These are phyloP conservation scores for Zapus hudsonius DNA, from an alignment of 2,113 vertebrate genomes.

Conservation along the genomic window DNA sequence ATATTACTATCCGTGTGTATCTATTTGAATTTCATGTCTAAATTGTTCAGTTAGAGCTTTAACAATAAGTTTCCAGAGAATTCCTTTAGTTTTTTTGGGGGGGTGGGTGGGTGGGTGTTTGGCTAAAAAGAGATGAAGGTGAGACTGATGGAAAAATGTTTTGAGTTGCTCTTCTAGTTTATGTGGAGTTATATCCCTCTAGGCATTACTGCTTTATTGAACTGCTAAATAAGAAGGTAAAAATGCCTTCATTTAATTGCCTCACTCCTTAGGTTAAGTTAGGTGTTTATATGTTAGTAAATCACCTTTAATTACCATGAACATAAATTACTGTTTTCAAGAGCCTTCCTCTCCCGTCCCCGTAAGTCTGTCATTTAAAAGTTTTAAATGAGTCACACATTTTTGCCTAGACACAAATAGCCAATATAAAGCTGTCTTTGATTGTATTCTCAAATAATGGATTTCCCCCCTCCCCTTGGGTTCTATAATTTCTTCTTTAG, in stretches of 20 bases:
- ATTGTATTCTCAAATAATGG: conserved; percentile 76
- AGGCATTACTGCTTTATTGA: conserved; percentile 67
- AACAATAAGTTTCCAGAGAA: conserved; percentile 49
- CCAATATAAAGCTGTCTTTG: conserved; percentile 76
- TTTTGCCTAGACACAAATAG: conserved; percentile 76
- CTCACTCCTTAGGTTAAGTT: conserved; percentile 58
- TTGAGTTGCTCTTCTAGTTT: conserved; percentile 62
- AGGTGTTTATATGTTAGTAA: conserved; percentile 78
- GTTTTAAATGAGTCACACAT: conserved; percentile 79
- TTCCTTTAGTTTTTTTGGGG: conserved; percentile 68
- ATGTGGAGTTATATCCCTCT: conserved; percentile 53
- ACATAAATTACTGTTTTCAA: conserved; percentile 75
- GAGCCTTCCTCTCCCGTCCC: background rate
- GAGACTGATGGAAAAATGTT: conserved; percentile 46
- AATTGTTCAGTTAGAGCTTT: conserved; percentile 62
- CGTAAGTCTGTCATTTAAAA: conserved; percentile 60
- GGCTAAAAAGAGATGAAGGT: conserved; percentile 54
- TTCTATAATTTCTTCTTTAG: conserved; percentile 78
- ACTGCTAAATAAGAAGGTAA: conserved; percentile 75
- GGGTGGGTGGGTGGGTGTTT: too few relatives aligned
- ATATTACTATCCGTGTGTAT: conserved; percentile 43
- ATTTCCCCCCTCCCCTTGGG: conserved; percentile 55
- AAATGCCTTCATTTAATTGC: conserved; percentile 68
- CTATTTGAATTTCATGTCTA: conserved; percentile 60
- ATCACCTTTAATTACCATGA: conserved; percentile 73